Evolutionary conservation across 2,113 vertebrate species (phyloP).

Genomic region (Vidua macroura): DNA sequence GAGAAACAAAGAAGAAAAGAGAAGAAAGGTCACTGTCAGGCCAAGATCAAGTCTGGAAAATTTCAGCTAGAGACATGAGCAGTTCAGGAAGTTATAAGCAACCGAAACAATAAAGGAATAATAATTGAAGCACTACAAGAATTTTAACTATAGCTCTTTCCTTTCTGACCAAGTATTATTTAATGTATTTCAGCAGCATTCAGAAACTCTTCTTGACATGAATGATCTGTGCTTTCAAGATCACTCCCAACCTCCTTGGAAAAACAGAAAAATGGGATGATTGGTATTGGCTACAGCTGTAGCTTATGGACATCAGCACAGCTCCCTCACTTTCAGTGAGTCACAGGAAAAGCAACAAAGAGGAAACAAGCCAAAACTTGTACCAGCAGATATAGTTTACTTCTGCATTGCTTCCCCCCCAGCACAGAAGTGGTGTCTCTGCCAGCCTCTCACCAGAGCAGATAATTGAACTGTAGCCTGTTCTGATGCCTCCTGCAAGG

Average conservation of each 20-base stretch:
- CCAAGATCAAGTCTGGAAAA: slow-evolving; percentile 44
- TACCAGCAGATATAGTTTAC: background rate
- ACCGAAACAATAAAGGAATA: slow-evolving; percentile 26
- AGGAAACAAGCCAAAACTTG: background rate
- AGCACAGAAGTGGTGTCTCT: background rate
- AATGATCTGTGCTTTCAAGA: background rate
- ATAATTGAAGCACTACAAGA: background rate
- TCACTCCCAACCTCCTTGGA: background rate
- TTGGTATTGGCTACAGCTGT: background rate
- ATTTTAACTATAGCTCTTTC: background rate
- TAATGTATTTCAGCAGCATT: background rate
- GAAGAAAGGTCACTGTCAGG: slow-evolving; percentile 19
- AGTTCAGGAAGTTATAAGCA: slow-evolving; percentile 41
- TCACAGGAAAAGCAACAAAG: background rate
- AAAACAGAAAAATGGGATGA: background rate
- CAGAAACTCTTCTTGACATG: background rate
- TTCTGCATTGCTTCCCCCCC: background rate
- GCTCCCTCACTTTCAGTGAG: background rate
- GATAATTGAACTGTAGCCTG: background rate
- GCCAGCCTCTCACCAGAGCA: background rate
- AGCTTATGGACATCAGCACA: background rate
- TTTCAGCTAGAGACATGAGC: background rate
- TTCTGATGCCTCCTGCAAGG: background rate
- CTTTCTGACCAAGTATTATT: background rate
- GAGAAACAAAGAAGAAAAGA: background rate